Conservation (phyloP, 2,888 invertebrate species). For the Drosophila robusta region DNA sequence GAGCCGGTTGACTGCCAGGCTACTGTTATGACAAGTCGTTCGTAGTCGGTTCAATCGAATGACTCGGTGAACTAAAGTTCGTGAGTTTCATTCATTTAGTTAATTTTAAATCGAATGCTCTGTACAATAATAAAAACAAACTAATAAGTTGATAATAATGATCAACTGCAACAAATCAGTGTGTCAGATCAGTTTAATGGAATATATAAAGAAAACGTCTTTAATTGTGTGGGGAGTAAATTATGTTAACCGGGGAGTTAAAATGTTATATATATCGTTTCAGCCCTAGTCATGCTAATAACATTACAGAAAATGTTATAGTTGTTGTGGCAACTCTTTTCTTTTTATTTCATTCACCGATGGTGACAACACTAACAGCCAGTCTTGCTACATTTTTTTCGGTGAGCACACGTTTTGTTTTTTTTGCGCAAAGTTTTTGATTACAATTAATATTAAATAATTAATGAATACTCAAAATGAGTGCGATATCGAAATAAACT, state of each 20-base stretch:
- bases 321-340: conserved; percentile 18
- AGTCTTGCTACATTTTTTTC: conserved; percentile 54
- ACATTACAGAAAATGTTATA: conserved; percentile 27
- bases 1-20: conserved; percentile 1
- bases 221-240: neutral
- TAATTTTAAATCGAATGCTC: no score
- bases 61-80: neutral
- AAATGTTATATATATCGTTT: neutral
- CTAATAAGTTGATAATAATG: no score
- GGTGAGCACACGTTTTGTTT: conserved; percentile 39
- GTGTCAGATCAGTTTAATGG: neutral
- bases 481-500: conserved; percentile 40
- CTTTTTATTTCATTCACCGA: neutral
- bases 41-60: neutral
- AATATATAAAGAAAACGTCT: neutral
- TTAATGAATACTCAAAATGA: conserved; percentile 46
- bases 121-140: neutral
- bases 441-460: conserved; percentile 46
- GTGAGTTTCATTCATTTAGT: neutral
- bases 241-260: neutral
- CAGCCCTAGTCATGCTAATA: conserved; percentile 16
- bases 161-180: no score
- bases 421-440: conserved; percentile 39
- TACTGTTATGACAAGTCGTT: neutral
- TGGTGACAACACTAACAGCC: conserved; percentile 26